phyloP scores from a whole-genome alignment of 1,140 invertebrate species.

The Drosophila neocordata region DNA sequence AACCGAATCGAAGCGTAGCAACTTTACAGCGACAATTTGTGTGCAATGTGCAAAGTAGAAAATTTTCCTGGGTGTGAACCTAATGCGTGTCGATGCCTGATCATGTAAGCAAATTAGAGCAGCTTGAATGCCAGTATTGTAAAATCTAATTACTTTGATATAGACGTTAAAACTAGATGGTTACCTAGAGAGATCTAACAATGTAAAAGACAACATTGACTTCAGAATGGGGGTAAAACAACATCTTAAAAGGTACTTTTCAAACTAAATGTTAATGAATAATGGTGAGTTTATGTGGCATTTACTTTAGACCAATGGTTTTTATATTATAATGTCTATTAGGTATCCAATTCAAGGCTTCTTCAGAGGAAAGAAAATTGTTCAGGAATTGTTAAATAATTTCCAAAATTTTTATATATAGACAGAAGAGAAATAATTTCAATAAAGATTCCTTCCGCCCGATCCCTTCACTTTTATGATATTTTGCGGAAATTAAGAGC shows the following conservation, averaged over 20 bases:
- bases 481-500: constrained; percentile 71
- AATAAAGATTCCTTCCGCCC: constrained; percentile 50
- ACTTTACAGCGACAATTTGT: constrained; percentile 67
- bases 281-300: constrained; percentile 3
- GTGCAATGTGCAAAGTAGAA: constrained; percentile 76
- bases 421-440: constrained; percentile 44
- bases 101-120: constrained; percentile 78
- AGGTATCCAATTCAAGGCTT: no score
- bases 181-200: no score
- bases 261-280: neutral
- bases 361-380: neutral
- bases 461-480: constrained; percentile 26
- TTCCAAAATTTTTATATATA: no score
- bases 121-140: constrained; percentile 34
- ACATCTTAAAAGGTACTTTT: neutral
- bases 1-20: constrained; percentile 6
- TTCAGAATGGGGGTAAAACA: constrained; percentile 13
- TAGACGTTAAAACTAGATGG: constrained; percentile 55
- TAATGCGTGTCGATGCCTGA: constrained; percentile 65
- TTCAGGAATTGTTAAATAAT: no score
- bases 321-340: no score
- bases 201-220: no score
- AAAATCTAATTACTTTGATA: constrained; percentile 58
- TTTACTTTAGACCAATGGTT: no score
- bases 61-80: constrained; percentile 75